These are phyloP conservation scores for Pachliopta kotzebuea DNA, from an alignment of 2,888 invertebrate genomes.

Conservation along the genomic window DNA sequence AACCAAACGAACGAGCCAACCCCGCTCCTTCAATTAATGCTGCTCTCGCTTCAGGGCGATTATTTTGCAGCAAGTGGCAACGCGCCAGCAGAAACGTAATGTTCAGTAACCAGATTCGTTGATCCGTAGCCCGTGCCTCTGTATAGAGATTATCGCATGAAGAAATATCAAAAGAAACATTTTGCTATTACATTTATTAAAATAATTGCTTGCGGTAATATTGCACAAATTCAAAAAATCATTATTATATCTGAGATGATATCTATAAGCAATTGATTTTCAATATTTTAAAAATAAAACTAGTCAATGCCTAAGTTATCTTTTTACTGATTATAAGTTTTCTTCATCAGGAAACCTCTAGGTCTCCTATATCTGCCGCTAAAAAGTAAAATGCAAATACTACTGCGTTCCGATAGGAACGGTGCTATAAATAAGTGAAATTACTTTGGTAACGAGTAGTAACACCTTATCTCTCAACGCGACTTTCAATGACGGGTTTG, in stretches of 20 bases:
- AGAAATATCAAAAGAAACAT: slow-evolving; percentile 13
- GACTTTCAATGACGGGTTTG: too few relatives aligned
- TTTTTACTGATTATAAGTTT: neutral
- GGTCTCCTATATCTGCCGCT: too few relatives aligned
- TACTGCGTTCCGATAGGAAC: too few relatives aligned
- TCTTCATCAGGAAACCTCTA: too few relatives aligned
- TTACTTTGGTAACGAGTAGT: too few relatives aligned
- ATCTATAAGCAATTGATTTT: neutral
- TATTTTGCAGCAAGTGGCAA: slow-evolving; percentile 66
- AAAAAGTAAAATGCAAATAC: too few relatives aligned
- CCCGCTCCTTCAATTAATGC: slow-evolving; percentile 52
- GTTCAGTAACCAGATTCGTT: slow-evolving; percentile 61
- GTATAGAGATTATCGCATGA: slow-evolving; percentile 26
- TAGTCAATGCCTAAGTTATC: neutral
- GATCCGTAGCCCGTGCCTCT: slow-evolving; percentile 58
- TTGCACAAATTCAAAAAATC: neutral
- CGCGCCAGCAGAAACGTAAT: slow-evolving; percentile 63
- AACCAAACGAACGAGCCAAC: slow-evolving; percentile 42
- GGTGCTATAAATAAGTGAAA: too few relatives aligned
- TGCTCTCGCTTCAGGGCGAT: slow-evolving; percentile 65
- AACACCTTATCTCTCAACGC: too few relatives aligned
- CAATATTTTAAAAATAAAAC: neutral
- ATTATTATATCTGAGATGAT: neutral
- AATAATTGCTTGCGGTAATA: neutral
- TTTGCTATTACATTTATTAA: neutral